Conservation (phyloP, 2,888 invertebrate genomes). For the Cheilosia impressa region DNA sequence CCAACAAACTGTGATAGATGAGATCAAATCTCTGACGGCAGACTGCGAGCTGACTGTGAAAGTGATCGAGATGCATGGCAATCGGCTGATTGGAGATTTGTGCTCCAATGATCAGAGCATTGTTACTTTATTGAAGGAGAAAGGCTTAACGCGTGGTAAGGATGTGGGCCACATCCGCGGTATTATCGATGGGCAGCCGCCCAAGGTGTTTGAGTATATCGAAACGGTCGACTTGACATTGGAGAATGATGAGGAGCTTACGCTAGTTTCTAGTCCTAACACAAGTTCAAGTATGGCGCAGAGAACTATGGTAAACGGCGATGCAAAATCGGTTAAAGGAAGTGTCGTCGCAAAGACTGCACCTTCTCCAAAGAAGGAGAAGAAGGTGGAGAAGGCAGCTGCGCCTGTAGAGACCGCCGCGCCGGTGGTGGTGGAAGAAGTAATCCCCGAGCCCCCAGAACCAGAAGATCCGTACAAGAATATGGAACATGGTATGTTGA, state of each 20-base stretch:
- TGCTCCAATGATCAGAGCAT: constrained; percentile 77
- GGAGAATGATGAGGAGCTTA: constrained; percentile 80
- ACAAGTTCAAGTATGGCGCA: constrained; percentile 39
- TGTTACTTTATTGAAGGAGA: constrained; percentile 78
- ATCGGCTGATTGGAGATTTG: constrained; percentile 81
- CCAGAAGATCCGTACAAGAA: constrained; percentile 79
- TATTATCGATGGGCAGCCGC: constrained; percentile 80
- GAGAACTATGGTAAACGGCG: constrained; percentile 40
- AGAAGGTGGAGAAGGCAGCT: constrained; percentile 45
- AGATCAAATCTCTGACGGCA: constrained; percentile 77
- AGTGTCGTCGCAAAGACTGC: constrained; percentile 30
- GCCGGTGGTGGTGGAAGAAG: constrained; percentile 65
- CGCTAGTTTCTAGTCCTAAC: constrained; percentile 10
- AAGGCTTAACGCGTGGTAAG: constrained; percentile 78
- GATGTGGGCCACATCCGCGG: constrained; percentile 81
- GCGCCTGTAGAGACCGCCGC: constrained; percentile 9
- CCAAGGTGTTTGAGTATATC: constrained; percentile 80
- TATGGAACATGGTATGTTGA: constrained; percentile 85
- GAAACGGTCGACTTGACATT: constrained; percentile 81
- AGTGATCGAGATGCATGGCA: constrained; percentile 80
- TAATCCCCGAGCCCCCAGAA: constrained; percentile 32
- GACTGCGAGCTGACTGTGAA: constrained; percentile 79
- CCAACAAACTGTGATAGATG: constrained; percentile 76
- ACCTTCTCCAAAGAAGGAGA: constrained; percentile 76
- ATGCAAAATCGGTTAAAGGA: constrained; percentile 13